These are phyloP conservation scores for Ylistrum balloti DNA, from an alignment of 1,140 invertebrate species.

Conservation along the genomic window DNA sequence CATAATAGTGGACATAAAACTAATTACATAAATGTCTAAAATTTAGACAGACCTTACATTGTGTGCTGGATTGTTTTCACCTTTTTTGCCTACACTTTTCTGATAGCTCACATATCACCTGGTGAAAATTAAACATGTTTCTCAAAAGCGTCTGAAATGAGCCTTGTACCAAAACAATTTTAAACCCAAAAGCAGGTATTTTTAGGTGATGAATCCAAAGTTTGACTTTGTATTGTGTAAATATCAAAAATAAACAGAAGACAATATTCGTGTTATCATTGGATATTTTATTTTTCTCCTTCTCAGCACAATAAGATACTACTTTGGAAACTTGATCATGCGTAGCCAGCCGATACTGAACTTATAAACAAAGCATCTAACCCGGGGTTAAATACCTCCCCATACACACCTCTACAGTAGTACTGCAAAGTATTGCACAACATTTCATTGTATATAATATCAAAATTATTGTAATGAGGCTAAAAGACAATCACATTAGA, in stretches of 20 bases:
- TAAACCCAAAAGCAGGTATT: background rate
- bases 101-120: too few relatives aligned
- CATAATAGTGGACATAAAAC: too few relatives aligned
- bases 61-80: too few relatives aligned
- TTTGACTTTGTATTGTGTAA: too few relatives aligned
- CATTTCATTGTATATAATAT: background rate
- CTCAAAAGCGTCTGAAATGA: too few relatives aligned
- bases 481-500: background rate
- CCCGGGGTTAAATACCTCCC: background rate
- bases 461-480: constrained; percentile 10
- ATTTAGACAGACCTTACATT: too few relatives aligned
- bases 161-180: background rate
- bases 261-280: background rate
- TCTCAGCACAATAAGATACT: constrained; percentile 27
- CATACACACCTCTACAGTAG: too few relatives aligned
- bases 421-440: background rate
- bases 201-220: too few relatives aligned
- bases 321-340: background rate
- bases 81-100: too few relatives aligned
- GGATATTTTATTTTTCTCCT: background rate
- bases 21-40: too few relatives aligned
- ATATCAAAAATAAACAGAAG: background rate
- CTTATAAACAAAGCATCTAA: background rate
- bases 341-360: background rate
- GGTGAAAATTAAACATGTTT: too few relatives aligned